A percentile compares a stretch with the other conserved stretches of the same genome.
Conservation (phyloP, 2,888 invertebrate species). For the Mythimna albipuncta region DNA sequence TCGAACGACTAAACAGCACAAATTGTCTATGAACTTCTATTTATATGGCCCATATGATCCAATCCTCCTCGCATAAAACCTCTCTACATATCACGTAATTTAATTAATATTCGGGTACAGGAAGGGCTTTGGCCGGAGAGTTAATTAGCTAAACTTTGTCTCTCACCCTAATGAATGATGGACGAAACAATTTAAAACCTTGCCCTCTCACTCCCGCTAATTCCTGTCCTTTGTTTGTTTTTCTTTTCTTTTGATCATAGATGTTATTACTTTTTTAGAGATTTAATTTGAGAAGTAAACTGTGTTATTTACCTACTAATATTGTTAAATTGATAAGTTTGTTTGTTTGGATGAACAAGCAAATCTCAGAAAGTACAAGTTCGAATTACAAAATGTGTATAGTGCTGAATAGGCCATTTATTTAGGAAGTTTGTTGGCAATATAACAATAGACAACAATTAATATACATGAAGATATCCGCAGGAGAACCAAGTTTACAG, state of each 20-base stretch:
- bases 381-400: too few species aligned
- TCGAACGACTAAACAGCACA: too few species aligned
- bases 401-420: too few species aligned
- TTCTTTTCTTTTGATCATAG: constrained; percentile 12
- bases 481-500: too few species aligned
- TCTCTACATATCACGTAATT: constrained; percentile 9
- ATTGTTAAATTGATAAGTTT: too few species aligned
- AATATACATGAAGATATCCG: too few species aligned
- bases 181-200: constrained; percentile 28
- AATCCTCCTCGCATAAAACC: neutral
- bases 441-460: too few species aligned
- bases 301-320: neutral
- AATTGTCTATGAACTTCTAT: neutral
- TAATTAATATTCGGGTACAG: constrained; percentile 13
- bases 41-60: neutral
- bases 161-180: neutral
- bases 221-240: neutral
- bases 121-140: constrained; percentile 7
- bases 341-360: too few species aligned
- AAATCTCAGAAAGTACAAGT: too few species aligned
- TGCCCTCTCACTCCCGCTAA: constrained; percentile 3
- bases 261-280: too few species aligned
- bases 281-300: neutral
- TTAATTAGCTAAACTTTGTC: constrained; percentile 35
- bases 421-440: too few species aligned